A percentile compares a stretch with the other conserved stretches of the same genome.
phyloP scores from a whole-genome alignment of 1,140 invertebrate genomes.

The Trachymyrmex cornetzi region DNA sequence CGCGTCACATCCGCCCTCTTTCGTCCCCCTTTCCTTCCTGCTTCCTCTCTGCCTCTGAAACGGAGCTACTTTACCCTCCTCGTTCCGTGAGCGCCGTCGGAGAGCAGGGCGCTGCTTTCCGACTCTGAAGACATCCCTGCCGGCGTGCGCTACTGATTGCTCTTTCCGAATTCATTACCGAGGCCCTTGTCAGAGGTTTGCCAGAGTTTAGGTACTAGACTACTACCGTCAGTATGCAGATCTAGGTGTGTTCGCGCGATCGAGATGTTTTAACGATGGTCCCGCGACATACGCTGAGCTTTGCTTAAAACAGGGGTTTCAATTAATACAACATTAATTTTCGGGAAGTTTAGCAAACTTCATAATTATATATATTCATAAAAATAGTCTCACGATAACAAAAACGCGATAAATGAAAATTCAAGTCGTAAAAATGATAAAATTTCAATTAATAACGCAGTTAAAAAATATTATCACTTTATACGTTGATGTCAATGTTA shows the following conservation, averaged over 20 bases:
- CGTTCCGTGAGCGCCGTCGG: constrained; percentile 39
- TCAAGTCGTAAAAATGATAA: background rate
- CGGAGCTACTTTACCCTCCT: constrained; percentile 68
- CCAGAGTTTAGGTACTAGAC: constrained; percentile 68
- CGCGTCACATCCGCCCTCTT: constrained; percentile 87
- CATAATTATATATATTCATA: background rate
- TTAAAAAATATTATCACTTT: background rate
- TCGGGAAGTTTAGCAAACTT: background rate
- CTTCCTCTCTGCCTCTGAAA: constrained; percentile 76
- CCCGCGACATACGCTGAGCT: background rate
- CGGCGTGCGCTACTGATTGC: constrained; percentile 82
- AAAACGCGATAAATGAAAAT: background rate
- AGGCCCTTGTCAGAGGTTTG: constrained; percentile 77
- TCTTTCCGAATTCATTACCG: constrained; percentile 86
- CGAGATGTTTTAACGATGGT: constrained; percentile 14
- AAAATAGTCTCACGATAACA: background rate
- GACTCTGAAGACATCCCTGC: constrained; percentile 64
- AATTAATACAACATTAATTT: background rate
- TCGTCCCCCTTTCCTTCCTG: constrained; percentile 82
- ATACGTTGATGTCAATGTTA: background rate
- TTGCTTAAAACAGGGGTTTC: background rate
- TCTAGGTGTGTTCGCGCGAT: constrained; percentile 11
- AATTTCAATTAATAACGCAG: background rate
- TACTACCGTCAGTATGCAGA: constrained; percentile 28
- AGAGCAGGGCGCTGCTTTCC: constrained; percentile 62